Conservation (phyloP, 1,140 invertebrate species). For the Manduca sexta region DNA sequence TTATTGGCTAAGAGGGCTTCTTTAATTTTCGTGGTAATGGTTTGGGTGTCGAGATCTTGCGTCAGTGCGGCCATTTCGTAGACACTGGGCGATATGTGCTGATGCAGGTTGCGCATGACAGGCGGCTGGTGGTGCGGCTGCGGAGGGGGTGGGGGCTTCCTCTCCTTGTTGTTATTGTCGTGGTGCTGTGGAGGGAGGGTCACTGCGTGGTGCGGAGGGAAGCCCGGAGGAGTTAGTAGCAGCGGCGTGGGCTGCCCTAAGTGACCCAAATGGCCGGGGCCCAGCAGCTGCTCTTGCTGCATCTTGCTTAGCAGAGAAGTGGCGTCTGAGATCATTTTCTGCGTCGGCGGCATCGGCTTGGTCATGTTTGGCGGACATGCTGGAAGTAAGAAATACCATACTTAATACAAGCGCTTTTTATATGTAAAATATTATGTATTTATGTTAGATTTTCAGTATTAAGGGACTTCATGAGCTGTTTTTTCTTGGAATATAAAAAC, state of each 20-base stretch:
- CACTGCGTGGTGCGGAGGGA: constrained; percentile 78
- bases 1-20: constrained; percentile 97
- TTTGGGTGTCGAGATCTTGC: constrained; percentile 96
- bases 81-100: constrained; percentile 89
- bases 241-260: constrained; percentile 75
- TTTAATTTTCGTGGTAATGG: constrained; percentile 97
- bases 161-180: constrained; percentile 73
- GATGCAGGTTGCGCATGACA: constrained; percentile 80
- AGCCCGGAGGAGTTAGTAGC: constrained; percentile 76
- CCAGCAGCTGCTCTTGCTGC: constrained; percentile 79
- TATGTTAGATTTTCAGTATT: background rate
- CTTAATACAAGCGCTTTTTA: too few species aligned
- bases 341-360: constrained; percentile 83
- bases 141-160: constrained; percentile 74
- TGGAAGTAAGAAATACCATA: constrained; percentile 35
- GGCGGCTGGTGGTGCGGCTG: constrained; percentile 77
- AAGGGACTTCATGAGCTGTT: background rate
- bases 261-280: constrained; percentile 65
- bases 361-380: constrained; percentile 81
- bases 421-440: background rate
- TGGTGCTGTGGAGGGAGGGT: constrained; percentile 72
- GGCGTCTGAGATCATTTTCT: constrained; percentile 81
- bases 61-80: constrained; percentile 98
- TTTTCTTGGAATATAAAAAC: background rate
- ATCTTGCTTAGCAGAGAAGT: constrained; percentile 81